Conservation (phyloP, 2,797 vertebrate species). For the Ceryle rudis region DNA sequence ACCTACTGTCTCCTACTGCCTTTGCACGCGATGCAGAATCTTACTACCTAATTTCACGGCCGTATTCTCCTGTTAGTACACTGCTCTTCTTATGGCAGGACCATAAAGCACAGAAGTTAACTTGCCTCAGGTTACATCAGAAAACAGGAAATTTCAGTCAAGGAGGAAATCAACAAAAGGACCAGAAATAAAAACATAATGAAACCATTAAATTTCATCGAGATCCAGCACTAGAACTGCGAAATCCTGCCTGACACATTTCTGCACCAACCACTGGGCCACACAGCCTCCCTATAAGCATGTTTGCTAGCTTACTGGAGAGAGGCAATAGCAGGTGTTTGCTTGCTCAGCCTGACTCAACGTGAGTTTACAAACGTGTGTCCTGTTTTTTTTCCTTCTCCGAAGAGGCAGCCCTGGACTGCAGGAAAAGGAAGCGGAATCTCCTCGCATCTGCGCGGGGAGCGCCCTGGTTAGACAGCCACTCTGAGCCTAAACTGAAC, state of each 20-base stretch:
- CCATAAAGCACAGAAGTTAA: not conserved
- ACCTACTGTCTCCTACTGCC: not conserved
- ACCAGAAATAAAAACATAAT: not conserved
- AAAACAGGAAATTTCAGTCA: not conserved
- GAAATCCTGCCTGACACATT: not conserved
- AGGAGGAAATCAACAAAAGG: not conserved
- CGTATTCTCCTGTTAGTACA: fast-evolving
- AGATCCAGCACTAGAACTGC: not conserved
- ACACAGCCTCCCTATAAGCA: not conserved
- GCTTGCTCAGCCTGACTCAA: not conserved
- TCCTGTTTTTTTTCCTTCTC: fast-evolving
- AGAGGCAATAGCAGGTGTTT: not conserved
- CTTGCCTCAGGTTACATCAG: not conserved
- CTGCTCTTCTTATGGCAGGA: not conserved
- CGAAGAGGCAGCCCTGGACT: not conserved
- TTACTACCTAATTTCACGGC: not conserved
- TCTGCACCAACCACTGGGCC: not conserved
- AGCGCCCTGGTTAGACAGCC: not conserved
- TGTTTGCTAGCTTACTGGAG: not conserved
- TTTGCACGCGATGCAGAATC: not conserved
- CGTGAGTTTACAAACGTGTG: not conserved
- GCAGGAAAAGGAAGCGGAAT: not conserved
- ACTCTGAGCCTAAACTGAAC: fast-evolving
- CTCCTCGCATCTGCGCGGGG: not conserved
- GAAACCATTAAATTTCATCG: not conserved